These are phyloP conservation scores for Hemithea aestivaria DNA, from an alignment of 2,888 invertebrate species.

Conservation along the genomic window DNA sequence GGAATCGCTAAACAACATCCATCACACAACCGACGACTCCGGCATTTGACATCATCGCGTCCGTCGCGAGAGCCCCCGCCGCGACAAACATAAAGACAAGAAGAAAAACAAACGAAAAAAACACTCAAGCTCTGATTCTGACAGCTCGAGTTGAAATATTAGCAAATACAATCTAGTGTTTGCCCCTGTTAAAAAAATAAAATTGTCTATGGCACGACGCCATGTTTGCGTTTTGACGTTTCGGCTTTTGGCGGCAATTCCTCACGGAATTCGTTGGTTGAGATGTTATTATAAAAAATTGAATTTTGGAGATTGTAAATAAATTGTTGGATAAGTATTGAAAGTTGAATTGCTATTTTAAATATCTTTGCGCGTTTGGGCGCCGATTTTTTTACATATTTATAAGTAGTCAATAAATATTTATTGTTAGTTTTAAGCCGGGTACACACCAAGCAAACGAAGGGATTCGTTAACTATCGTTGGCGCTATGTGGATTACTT, in stretches of 20 bases:
- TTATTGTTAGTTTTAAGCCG: no score
- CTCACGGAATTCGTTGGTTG: no score
- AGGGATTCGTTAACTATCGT: no score
- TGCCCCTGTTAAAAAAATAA: constrained; percentile 6
- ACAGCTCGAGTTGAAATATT: constrained; percentile 61
- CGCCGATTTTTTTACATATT: no score
- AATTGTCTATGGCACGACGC: constrained; percentile 12
- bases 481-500: no score
- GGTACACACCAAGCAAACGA: no score
- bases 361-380: no score
- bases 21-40: constrained; percentile 71
- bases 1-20: constrained; percentile 65
- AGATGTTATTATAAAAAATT: no score
- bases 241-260: constrained; percentile 1
- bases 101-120: constrained; percentile 53
- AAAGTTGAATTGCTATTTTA: no score
- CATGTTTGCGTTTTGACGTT: constrained; percentile 9
- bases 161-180: constrained; percentile 11
- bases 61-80: constrained; percentile 60
- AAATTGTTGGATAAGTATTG: no score
- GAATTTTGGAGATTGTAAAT: no score
- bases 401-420: no score
- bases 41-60: constrained; percentile 75
- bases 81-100: constrained; percentile 43
- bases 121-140: constrained; percentile 51